Evolutionary conservation across 2,113 vertebrate genomes (phyloP).

Genomic region (Lycocorax pyrrhopterus): DNA sequence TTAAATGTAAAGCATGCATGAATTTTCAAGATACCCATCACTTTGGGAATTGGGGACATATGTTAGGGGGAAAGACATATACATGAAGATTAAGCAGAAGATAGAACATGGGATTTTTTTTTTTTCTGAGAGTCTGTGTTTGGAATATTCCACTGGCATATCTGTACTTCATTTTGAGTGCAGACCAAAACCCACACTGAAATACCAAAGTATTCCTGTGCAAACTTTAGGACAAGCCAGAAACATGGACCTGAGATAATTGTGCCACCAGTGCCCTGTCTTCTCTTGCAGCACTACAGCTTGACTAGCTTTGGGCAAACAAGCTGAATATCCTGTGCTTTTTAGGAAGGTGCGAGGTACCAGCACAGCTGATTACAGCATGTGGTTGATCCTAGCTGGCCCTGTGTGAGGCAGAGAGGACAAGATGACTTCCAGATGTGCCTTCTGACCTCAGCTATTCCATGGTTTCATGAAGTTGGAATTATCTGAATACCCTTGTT

Average conservation of each 20-base stretch:
- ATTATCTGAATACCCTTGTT: background rate
- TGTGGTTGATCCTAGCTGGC: background rate
- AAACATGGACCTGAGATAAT: background rate
- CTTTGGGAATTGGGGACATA: background rate
- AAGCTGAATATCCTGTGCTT: background rate
- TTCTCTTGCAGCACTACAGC: background rate
- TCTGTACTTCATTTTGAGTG: background rate
- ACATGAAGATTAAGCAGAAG: background rate
- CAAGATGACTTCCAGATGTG: background rate
- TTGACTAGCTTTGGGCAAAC: background rate
- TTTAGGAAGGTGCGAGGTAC: background rate
- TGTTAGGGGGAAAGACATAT: background rate
- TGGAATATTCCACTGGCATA: background rate
- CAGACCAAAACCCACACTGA: background rate
- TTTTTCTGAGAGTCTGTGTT: background rate
- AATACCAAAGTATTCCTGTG: background rate
- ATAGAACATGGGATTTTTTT: background rate
- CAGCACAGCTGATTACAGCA: background rate
- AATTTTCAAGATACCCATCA: slow-evolving; percentile 21
- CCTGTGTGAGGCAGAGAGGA: background rate
- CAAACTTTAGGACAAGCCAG: background rate
- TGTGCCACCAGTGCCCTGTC: background rate
- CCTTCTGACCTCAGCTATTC: background rate
- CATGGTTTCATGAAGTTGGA: background rate
- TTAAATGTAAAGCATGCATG: slow-evolving; percentile 53